Base-by-base conservation (phyloP, 1,140 invertebrate species). In the Hyles vespertilio region DNA sequence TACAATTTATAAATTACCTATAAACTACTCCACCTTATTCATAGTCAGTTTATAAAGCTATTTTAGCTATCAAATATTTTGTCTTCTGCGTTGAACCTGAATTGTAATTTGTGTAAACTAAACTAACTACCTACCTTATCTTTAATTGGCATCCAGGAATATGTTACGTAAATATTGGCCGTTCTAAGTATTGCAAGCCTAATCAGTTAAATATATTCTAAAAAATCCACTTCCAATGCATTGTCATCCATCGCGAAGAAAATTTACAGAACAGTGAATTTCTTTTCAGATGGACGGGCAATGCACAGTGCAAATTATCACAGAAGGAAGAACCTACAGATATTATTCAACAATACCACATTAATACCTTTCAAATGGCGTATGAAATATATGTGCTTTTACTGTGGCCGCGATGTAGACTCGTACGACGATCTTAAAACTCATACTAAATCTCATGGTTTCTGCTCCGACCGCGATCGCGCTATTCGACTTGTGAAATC, bases 291-390 rank as follows among this genome's bases (percentile, higher is more conserved):
- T 80, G 60, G 53, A 58, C 56, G 22, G 65, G 61, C 47, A 65
- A 36, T 57, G 56, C 36, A 63, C 58, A 65, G 55, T 54, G 65
- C 55, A 60, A 63, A 62, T 67, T 55, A 55, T 45, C 40, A 56
- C 43, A 68, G 68, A 45, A 59, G 72, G 50, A 56, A 45, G 54
- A 79, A 81, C 51, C 80, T 87, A 5, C 68, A 77, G 59, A 75
- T 69, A 32, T 61, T 87, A 52, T 76, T 84, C 70, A 75, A 67
- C 68, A 77, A 77, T 59, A 81, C 81, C 1, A 72, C 74, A 10
- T 51, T 87, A 4, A 61, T 84, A 57, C 84, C 81, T 6, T 84
- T 87, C 56, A 79, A 82, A 73, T 79, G 74, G 61, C 65, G 70
- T 3, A 67, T 75, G 2, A 72, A 72, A 51, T 74, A 77, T 33